Conservation (phyloP, 2,113 vertebrate species). For the Sylvicapra grimmia region DNA sequence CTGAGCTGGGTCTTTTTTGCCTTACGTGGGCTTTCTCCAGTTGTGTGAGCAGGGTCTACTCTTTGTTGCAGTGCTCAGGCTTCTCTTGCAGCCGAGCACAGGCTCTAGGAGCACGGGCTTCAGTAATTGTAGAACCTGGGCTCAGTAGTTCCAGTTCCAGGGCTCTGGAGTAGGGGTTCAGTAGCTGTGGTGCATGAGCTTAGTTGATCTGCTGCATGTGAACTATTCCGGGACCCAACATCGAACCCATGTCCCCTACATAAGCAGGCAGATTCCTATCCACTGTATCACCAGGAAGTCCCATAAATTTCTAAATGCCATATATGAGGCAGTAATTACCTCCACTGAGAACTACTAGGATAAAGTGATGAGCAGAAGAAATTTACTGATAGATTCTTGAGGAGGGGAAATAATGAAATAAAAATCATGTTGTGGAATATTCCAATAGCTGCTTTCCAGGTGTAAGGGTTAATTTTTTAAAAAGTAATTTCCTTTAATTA, state of each 20-base stretch:
- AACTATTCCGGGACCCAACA: not conserved
- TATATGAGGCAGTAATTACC: not conserved
- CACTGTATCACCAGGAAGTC: not conserved
- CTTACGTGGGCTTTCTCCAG: not conserved
- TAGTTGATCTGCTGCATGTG: not conserved
- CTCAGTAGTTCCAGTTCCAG: not conserved
- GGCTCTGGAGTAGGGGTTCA: not conserved
- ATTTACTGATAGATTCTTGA: not conserved
- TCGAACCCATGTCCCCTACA: not conserved
- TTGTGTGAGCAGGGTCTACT: not conserved
- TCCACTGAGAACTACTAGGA: not conserved
- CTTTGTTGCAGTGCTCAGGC: not conserved
- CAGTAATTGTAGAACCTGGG: not conserved
- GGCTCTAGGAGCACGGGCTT: not conserved
- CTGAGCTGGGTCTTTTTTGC: not conserved
- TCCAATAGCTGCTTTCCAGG: not conserved
- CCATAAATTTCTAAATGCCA: not conserved
- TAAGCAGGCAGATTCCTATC: not conserved
- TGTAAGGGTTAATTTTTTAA: not conserved
- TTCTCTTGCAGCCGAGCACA: rapidly evolving
- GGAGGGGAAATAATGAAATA: not conserved
- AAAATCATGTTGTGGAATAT: not conserved
- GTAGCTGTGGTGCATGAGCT: not conserved
- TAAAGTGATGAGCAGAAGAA: not conserved
- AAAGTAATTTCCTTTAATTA: not conserved